Evolutionary conservation across 2,113 vertebrate species (phyloP), one percentile per base, ranked within the genome.

Genomic region (Tenebrosternarchus preto): DNA sequence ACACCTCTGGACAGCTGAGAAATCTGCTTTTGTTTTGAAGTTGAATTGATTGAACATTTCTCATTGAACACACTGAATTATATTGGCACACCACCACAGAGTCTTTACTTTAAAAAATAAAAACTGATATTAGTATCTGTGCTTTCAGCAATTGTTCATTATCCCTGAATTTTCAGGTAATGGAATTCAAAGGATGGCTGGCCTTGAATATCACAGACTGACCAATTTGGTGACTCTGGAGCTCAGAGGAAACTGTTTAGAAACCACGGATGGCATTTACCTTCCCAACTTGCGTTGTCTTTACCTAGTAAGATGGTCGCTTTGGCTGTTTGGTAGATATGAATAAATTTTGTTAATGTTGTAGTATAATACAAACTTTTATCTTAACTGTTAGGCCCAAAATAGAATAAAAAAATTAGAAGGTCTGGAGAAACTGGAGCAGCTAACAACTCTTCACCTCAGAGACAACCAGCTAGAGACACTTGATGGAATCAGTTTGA

Each of bases 381-480:
- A 25, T 1, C 19, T 0, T 20, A 9, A 70, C 17, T 43, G 4
- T 81, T 70, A 99, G 97, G 96, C 95, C 39, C 91, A 96, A 85
- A 98, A 98, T 25, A 4, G 33, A 9, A 92, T 98, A 87, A 93
- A 68, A 64, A 88, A 20, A 20, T 89, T 99, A 17, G 93, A 95
- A 81, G 95, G 92, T 76, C 89, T 98, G 53, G 94, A 94, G 60
- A 88, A 68, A 16, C 88, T 98, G 0, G 90, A 87, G 59, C 82
- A 87, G 57, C 93, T 99, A 73, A 93, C 90, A 20, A 94, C 87
- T 5, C 90, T 99, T 84, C 96, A 99, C 78, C 92, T 99, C 56
- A 92, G 96, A 86, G 94, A 96, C 88, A 99, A 99, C 89, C 91
- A 92, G 78, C 88, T 99, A 0, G 88, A 93, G 70, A 89, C 76